Evolutionary conservation across 2,888 invertebrate species (phyloP).

Genomic region (Cybosia mesomella): DNA sequence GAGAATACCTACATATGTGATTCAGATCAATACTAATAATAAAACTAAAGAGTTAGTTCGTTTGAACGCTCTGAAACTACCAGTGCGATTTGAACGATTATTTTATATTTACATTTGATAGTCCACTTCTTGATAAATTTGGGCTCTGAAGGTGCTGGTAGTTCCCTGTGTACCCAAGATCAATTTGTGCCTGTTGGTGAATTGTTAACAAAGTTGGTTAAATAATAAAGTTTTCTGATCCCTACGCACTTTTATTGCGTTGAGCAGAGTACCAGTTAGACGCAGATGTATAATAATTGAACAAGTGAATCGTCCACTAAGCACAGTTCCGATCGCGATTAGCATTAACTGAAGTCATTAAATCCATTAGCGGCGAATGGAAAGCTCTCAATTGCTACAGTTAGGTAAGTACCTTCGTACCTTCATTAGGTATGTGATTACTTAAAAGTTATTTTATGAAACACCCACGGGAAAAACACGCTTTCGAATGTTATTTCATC

Average conservation of each 20-base stretch:
- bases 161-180: too few relatives aligned
- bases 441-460: too few relatives aligned
- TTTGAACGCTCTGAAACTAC: too few relatives aligned
- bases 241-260: not conserved
- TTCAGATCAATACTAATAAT: too few relatives aligned
- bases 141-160: too few relatives aligned
- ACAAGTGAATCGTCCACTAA: conserved; percentile 5
- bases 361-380: conserved; percentile 2
- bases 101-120: too few relatives aligned
- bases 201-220: not conserved
- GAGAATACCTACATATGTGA: not conserved
- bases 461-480: too few relatives aligned
- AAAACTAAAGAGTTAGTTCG: not conserved
- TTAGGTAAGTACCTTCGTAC: not conserved
- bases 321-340: conserved; percentile 10
- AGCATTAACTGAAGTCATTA: conserved; percentile 6
- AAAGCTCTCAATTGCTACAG: conserved; percentile 10
- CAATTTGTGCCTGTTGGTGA: not conserved
- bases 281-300: conserved; percentile 9
- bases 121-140: too few relatives aligned
- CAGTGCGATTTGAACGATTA: too few relatives aligned
- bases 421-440: too few relatives aligned
- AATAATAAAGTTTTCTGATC: not conserved
- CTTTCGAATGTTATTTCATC: too few relatives aligned
- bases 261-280: not conserved